Evolutionary conservation across 2,113 vertebrate species (phyloP).

Genomic region (Forbesichthys agassizii): DNA sequence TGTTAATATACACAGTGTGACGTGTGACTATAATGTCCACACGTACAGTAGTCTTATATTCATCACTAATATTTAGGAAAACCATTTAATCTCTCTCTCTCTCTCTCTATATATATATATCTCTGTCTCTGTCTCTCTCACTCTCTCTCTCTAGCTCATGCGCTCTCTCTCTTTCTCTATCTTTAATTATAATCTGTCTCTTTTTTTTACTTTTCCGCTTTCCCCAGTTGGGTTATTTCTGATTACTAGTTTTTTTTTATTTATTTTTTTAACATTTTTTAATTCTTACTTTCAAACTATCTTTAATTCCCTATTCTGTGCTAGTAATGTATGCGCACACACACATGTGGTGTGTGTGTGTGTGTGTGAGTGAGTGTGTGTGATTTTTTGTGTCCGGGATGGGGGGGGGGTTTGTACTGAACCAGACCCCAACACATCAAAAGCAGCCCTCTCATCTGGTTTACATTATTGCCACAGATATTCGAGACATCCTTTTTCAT

Average conservation of each 20-base stretch:
- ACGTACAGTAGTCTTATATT: no score
- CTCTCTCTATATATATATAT: no score
- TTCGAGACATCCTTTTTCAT: constrained; percentile 80
- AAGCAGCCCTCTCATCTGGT: constrained; percentile 79
- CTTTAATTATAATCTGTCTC: background rate
- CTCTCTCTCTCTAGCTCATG: no score
- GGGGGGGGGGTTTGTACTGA: background rate
- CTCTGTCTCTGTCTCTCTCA: background rate
- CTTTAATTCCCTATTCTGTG: background rate
- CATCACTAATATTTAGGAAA: no score
- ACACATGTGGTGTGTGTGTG: background rate
- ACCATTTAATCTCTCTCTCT: no score
- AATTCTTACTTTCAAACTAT: constrained; percentile 5
- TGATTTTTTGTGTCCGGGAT: background rate
- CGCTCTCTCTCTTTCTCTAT: background rate
- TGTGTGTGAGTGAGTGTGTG: no score
- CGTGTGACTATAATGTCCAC: background rate
- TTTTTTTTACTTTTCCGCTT: background rate
- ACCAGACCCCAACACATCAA: constrained; percentile 73
- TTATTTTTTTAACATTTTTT: background rate
- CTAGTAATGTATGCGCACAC: background rate
- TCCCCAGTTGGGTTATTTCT: background rate
- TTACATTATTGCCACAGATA: constrained; percentile 81
- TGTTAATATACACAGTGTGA: no score
- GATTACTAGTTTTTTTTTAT: background rate